A percentile compares a stretch with the other conserved stretches of the same genome.
These are phyloP conservation scores for Holcopasites calliopsidis DNA, from an alignment of 1,140 invertebrate genomes.

Conservation along the genomic window DNA sequence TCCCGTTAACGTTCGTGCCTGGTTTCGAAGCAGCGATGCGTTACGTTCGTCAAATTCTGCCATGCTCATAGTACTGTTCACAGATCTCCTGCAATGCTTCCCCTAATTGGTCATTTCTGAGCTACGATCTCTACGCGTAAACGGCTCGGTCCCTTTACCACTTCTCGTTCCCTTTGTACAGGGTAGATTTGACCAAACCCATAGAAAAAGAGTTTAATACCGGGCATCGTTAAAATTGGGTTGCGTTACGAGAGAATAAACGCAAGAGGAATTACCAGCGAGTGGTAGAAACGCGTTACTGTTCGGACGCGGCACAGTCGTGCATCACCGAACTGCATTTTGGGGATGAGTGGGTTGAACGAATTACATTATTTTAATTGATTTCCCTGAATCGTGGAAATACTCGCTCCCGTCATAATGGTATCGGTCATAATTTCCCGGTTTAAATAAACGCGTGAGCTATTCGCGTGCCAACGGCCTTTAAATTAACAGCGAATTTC, in stretches of 20 bases:
- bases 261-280: background rate
- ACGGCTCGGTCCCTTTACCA: no score
- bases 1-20: background rate
- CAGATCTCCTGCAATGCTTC: no score
- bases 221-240: background rate
- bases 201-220: no score
- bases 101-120: no score
- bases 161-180: no score
- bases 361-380: constrained; percentile 52
- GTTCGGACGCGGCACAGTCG: background rate
- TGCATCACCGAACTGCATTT: constrained; percentile 24
- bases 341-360: background rate
- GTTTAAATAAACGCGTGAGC: constrained; percentile 10
- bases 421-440: constrained; percentile 18
- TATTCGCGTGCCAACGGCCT: background rate
- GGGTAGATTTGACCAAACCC: no score
- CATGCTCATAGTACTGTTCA: no score
- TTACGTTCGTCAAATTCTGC: background rate
- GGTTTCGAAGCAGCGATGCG: background rate
- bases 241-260: background rate
- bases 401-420: background rate
- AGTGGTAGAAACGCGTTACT: background rate
- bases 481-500: constrained; percentile 43
- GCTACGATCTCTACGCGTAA: no score
- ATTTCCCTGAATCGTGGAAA: constrained; percentile 3